Conservation (phyloP, 2,113 vertebrate species). For the Gambusia affinis region DNA sequence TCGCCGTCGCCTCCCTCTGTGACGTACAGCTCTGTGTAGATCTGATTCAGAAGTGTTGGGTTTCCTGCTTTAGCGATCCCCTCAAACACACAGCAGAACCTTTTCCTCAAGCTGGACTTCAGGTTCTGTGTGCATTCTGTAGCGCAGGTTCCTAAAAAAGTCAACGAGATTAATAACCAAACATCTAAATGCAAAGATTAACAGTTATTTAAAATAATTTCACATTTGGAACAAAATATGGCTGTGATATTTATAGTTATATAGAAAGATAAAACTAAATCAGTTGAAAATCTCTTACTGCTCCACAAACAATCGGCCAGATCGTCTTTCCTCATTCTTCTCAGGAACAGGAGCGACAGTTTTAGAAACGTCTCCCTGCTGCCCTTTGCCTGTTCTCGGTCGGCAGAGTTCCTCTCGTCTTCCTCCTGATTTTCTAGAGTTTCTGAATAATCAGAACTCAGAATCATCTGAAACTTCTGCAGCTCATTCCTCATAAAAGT, state of each 20-base stretch:
- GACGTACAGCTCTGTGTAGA: slow-evolving; percentile 29
- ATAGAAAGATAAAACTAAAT: not conserved
- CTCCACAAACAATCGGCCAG: slow-evolving; percentile 9
- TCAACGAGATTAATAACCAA: not conserved
- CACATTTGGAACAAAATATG: not conserved
- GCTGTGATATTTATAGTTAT: not conserved
- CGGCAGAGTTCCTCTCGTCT: not conserved
- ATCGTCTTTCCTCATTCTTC: not conserved
- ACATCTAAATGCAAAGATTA: not conserved
- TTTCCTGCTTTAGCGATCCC: slow-evolving; percentile 5
- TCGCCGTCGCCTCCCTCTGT: slow-evolving; percentile 12
- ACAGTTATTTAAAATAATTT: not conserved
- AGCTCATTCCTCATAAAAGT: slow-evolving; percentile 5
- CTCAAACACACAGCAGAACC: slow-evolving; percentile 17
- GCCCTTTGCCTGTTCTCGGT: not conserved
- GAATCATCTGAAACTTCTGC: not conserved
- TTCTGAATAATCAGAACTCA: not conserved
- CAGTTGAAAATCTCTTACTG: not conserved
- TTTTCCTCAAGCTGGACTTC: not conserved
- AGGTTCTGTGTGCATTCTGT: not conserved
- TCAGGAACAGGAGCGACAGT: slow-evolving; percentile 5
- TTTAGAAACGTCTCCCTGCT: slow-evolving; percentile 6
- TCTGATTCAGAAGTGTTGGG: not conserved
- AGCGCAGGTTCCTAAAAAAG: not conserved
- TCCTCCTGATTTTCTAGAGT: not conserved